Percentiles rank a stretch among this genome's conserved stretches.
These are phyloP conservation scores for Falco berigora DNA, from an alignment of 2,797 vertebrate genomes.

Conservation along the genomic window DNA sequence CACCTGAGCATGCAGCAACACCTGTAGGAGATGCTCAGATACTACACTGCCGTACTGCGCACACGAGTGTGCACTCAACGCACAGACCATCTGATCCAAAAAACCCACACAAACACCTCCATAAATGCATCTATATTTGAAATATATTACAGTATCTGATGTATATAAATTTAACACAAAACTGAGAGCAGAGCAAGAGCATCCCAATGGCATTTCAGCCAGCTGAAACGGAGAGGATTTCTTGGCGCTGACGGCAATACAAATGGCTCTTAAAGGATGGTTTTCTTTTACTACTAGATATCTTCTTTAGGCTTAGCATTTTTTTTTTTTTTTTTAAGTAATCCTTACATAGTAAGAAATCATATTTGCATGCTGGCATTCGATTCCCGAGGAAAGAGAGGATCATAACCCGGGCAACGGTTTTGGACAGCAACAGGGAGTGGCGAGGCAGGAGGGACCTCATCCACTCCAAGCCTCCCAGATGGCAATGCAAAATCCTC, in stretches of 20 bases:
- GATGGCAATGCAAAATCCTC: not conserved
- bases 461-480: not conserved
- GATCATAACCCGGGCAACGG: not conserved
- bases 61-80: rapidly evolving
- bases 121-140: rapidly evolving
- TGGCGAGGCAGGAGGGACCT: not conserved
- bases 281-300: not conserved
- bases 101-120: rapidly evolving
- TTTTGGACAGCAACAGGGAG: not conserved
- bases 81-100: not conserved
- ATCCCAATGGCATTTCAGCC: not conserved
- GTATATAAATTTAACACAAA: not conserved
- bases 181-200: not conserved
- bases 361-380: slow-evolving; percentile 55
- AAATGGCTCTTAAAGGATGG: not conserved
- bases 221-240: slow-evolving; percentile 35
- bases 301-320: slow-evolving; percentile 38
- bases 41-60: rapidly evolving
- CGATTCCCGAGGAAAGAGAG: not conserved
- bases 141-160: not conserved
- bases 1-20: rapidly evolving
- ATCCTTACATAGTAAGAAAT: slow-evolving; percentile 53
- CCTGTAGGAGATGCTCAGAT: not conserved
- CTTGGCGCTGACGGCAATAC: slow-evolving; percentile 9
- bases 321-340: not conserved